Evolutionary conservation across 53 echinoderm and acorn worm genomes (phyloP).

Genomic region (Luidia sarsii): DNA sequence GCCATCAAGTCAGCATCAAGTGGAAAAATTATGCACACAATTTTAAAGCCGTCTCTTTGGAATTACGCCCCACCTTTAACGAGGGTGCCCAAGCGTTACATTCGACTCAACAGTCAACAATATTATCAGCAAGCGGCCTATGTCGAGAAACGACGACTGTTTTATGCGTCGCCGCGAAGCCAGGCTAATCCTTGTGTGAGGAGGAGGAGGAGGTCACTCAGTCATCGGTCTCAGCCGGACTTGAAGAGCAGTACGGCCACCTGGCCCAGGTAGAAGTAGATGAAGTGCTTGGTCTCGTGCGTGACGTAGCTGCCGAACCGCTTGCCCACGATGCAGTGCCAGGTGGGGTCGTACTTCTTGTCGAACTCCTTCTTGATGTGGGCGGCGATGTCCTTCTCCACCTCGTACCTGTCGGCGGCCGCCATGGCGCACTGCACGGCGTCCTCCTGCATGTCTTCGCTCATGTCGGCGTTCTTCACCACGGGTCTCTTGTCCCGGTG

Average conservation of each 20-base stretch:
- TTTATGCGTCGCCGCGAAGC: no score
- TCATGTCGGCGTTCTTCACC: slow-evolving; percentile 48
- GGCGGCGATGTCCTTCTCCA: slow-evolving; percentile 89
- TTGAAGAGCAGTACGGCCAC: slow-evolving; percentile 85
- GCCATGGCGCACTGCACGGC: slow-evolving; percentile 70
- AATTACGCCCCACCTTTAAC: no score
- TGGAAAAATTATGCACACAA: no score
- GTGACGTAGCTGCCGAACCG: slow-evolving; percentile 92
- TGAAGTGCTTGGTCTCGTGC: slow-evolving; percentile 93
- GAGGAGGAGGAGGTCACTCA: no score
- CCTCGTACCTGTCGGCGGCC: slow-evolving; percentile 75
- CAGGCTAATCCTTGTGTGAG: no score
- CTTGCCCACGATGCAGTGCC: slow-evolving; percentile 92
- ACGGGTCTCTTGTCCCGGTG: slow-evolving; percentile 1
- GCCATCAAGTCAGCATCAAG: no score
- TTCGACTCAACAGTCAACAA: no score
- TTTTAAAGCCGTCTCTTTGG: no score
- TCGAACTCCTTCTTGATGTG: slow-evolving; percentile 86
- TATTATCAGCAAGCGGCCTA: no score
- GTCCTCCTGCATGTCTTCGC: slow-evolving; percentile 47
- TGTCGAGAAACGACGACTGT: no score
- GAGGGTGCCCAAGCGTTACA: no score
- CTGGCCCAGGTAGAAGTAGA: slow-evolving; percentile 88
- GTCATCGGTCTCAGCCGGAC: no score
- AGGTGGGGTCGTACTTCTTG: slow-evolving; percentile 89